Base-by-base conservation (phyloP, 2,888 invertebrate genomes). In the Drosophila meridionalis region DNA sequence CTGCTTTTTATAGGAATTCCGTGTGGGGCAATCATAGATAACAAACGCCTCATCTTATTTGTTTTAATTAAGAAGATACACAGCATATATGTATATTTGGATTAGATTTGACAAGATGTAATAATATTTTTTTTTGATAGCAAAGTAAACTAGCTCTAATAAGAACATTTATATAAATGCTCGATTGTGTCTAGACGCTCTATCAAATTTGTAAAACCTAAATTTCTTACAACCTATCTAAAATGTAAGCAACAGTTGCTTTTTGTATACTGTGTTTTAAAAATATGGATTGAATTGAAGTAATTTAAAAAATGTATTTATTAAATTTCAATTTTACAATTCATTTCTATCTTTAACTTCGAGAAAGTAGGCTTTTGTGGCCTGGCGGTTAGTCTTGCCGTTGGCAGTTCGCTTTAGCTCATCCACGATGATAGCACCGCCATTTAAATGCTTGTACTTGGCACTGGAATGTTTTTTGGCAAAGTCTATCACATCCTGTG, bases 351-450 rank as follows among this genome's bases (percentile, higher is more conserved):
- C 43, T 12, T 66, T 83, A 12, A 62, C 47, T 9, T 84, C 73
- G 6, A 82, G 50, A 14, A 87, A 86, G 47, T 62, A 58, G 0
- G 61, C 74, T 38, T 89, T 87, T 28, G 70, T 89, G 4, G 80
- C 77, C 32, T 50, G 45, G 0, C 89, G 74, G 69, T 89, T 70
- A 0, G 87, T 82, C 66, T 92, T 92, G 0, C 91, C 91, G 50
- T 90, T 91, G 26, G 83, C 74, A 12, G 84, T 90, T 34, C 87
- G 85, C 8, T 80, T 83, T 6, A 92, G 56, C 14, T 85, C 80
- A 0, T 90, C 83, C 14, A 92, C 70, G 67, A 92, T 90, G 42
- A 90, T 73, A 1, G 87, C 91, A 0, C 92, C 92, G 7, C 83
- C 92, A 48, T 91, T 75, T 4, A 92, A 63, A 5, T 91, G 90